Evolutionary conservation across 37 sponge, comb jelly and placozoan species (phyloP).

Genomic region (Oscarella lobularis): DNA sequence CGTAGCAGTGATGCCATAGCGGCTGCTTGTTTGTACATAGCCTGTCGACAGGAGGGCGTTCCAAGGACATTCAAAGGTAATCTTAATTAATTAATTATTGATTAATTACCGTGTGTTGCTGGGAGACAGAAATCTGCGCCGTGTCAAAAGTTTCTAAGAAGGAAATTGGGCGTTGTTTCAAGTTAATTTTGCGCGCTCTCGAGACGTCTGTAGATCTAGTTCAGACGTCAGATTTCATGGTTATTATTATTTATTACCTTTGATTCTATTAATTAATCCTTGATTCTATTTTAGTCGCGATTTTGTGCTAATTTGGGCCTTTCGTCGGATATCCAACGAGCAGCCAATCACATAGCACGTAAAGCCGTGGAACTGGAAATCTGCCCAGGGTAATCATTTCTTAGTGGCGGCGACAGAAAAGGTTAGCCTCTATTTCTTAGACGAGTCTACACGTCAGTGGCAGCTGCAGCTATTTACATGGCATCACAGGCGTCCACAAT

Average conservation of each 20-base stretch:
- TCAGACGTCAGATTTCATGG: slow-evolving; percentile 80
- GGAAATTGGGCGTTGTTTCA: slow-evolving; percentile 94
- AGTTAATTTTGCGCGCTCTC: slow-evolving; percentile 58
- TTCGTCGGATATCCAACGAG: slow-evolving; percentile 52
- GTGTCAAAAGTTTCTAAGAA: slow-evolving; percentile 86
- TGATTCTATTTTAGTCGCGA: slow-evolving; percentile 39
- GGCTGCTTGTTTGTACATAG: slow-evolving; percentile 92
- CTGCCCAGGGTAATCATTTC: slow-evolving; percentile 61
- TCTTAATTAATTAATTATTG: not conserved
- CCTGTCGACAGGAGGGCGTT: slow-evolving; percentile 83
- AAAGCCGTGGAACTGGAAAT: slow-evolving; percentile 74
- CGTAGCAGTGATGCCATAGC: slow-evolving; percentile 90
- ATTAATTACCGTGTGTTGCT: slow-evolving; percentile 22
- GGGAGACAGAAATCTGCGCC: slow-evolving; percentile 84
- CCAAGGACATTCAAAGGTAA: slow-evolving; percentile 85
- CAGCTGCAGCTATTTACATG: slow-evolving; percentile 94
- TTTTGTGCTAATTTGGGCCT: slow-evolving; percentile 77
- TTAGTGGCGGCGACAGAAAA: not conserved
- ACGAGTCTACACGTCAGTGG: slow-evolving; percentile 68
- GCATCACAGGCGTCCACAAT: slow-evolving; percentile 78
- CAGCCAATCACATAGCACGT: slow-evolving; percentile 83
- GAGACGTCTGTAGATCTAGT: slow-evolving; percentile 40
- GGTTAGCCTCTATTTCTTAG: slow-evolving; percentile 23
- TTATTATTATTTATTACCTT: slow-evolving; percentile 1
- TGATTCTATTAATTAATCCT: not conserved